phyloP scores from a whole-genome alignment of 1,140 invertebrate species.

The Heliconius hewitsoni region DNA sequence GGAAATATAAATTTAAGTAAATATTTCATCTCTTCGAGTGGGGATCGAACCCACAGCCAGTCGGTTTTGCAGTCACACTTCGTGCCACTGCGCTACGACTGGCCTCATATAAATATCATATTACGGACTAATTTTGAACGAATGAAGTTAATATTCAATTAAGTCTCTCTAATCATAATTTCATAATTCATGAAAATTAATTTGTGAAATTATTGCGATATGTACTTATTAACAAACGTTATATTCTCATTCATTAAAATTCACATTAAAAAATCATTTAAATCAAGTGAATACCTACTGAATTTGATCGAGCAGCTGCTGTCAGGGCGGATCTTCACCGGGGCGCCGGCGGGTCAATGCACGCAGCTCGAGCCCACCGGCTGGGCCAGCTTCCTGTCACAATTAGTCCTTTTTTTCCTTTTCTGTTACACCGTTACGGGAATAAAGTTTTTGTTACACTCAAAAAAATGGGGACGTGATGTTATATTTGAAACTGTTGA shows the following conservation, averaged over 20 bases:
- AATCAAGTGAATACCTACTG: not conserved
- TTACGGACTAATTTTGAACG: not conserved
- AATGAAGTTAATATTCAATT: not conserved
- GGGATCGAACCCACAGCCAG: no score
- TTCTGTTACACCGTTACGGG: conserved; percentile 57
- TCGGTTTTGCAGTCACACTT: no score
- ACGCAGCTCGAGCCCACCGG: conserved; percentile 61
- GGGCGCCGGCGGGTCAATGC: conserved; percentile 58
- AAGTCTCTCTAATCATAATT: not conserved
- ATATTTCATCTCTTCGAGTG: no score
- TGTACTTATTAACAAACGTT: no score
- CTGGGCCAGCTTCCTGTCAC: conserved; percentile 71
- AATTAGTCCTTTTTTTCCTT: conserved; percentile 69
- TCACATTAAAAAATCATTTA: not conserved
- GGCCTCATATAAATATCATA: not conserved
- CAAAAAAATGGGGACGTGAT: not conserved
- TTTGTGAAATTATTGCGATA: not conserved
- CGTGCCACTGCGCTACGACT: no score
- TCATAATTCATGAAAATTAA: not conserved
- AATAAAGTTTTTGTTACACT: conserved; percentile 42
- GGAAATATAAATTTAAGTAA: no score
- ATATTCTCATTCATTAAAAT: not conserved
- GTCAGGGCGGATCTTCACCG: conserved; percentile 48
- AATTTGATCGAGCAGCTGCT: conserved; percentile 44
- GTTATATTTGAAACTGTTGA: not conserved